Percentiles rank a stretch among this genome's conserved stretches.
Conservation (phyloP, 2,888 invertebrate genomes). For the Agonopterix alstromeriana region DNA sequence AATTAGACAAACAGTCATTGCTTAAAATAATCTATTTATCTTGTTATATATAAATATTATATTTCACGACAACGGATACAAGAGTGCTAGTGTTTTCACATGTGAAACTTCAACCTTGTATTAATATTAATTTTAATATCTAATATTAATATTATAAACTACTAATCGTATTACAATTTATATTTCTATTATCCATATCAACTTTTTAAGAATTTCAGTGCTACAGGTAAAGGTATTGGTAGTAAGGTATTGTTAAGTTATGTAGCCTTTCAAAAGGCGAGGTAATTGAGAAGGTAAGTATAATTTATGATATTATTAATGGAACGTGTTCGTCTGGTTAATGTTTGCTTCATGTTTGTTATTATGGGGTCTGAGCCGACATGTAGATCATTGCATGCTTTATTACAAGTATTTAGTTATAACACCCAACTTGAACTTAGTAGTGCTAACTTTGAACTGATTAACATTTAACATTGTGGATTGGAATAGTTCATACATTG, state of each 20-base stretch:
- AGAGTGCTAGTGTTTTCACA: slow-evolving; percentile 77
- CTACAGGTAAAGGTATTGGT: slow-evolving; percentile 65
- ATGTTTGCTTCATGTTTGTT: slow-evolving; percentile 52
- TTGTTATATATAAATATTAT: slow-evolving; percentile 65
- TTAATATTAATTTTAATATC: slow-evolving; percentile 48
- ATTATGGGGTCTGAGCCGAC: slow-evolving; percentile 41
- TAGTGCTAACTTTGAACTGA: slow-evolving; percentile 42
- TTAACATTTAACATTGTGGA: slow-evolving; percentile 38
- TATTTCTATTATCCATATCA: slow-evolving; percentile 53
- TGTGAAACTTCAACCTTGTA: slow-evolving; percentile 71
- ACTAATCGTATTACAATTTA: slow-evolving; percentile 63
- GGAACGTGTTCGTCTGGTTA: slow-evolving; percentile 26
- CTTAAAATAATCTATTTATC: slow-evolving; percentile 70
- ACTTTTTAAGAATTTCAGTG: slow-evolving; percentile 54
- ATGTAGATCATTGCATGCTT: slow-evolving; percentile 54
- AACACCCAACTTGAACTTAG: slow-evolving; percentile 15
- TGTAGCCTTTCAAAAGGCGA: slow-evolving; percentile 67
- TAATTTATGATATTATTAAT: slow-evolving; percentile 24
- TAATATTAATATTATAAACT: slow-evolving; percentile 69
- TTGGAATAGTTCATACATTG: slow-evolving; percentile 33
- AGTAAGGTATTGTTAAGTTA: slow-evolving; percentile 41
- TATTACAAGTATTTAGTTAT: slow-evolving; percentile 12
- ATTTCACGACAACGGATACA: slow-evolving; percentile 65
- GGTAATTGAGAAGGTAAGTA: slow-evolving; percentile 63
- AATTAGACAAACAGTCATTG: slow-evolving; percentile 65